Evolutionary conservation across 2,888 invertebrate species (phyloP).

Genomic region (Hemistola chrysoprasaria): DNA sequence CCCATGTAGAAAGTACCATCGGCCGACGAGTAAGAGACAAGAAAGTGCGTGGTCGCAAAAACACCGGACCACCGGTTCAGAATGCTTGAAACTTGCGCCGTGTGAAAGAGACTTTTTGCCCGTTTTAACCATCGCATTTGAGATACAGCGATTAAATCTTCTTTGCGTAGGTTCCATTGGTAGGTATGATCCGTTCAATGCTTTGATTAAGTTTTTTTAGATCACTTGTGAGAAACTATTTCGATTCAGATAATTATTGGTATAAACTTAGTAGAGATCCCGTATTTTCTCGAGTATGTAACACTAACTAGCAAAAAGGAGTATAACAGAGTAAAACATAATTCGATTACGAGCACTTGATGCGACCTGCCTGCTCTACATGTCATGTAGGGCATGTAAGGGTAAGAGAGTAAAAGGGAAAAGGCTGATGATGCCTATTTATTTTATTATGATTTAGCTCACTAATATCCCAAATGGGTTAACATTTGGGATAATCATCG

Average conservation of each 20-base stretch:
- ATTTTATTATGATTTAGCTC: too few relatives aligned
- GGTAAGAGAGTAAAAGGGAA: too few relatives aligned
- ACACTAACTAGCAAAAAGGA: constrained; percentile 5
- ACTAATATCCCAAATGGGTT: too few relatives aligned
- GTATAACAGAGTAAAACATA: constrained; percentile 3
- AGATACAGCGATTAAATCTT: constrained; percentile 17
- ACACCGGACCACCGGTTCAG: constrained; percentile 54
- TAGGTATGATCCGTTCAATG: constrained; percentile 23
- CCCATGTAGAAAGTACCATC: constrained; percentile 59
- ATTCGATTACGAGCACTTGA: constrained; percentile 12
- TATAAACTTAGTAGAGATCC: constrained; percentile 9
- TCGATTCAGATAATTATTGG: constrained; percentile 4
- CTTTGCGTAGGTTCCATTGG: too few relatives aligned
- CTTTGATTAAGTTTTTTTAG: constrained; percentile 26
- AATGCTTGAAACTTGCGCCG: constrained; percentile 43
- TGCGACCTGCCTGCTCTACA: constrained; percentile 12
- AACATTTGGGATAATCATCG: too few relatives aligned
- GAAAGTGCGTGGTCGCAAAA: constrained; percentile 72
- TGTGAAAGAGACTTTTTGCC: constrained; percentile 28
- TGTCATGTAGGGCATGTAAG: constrained; percentile 10
- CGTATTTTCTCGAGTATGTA: constrained; percentile 5
- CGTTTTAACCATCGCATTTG: constrained; percentile 22
- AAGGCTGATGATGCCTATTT: too few relatives aligned
- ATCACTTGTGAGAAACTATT: constrained; percentile 12
- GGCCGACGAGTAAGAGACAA: constrained; percentile 49